phyloP scores from a whole-genome alignment of 2,797 vertebrate genomes.

The Lemur catta region DNA sequence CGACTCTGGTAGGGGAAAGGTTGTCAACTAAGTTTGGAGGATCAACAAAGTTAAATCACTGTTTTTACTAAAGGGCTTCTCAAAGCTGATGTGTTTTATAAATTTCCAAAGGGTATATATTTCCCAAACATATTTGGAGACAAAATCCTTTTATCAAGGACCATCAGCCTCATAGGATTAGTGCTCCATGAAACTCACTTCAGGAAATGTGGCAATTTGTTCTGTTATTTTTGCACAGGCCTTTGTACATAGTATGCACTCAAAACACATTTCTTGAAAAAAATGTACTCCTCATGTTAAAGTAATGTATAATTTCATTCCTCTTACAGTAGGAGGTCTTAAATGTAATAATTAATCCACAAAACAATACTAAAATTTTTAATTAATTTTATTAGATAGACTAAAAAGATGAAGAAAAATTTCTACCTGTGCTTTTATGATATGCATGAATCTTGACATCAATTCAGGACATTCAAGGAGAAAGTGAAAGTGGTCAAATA shows the following conservation, averaged over 20 bases:
- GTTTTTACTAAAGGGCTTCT: conserved; percentile 12
- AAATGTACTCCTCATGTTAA: conserved; percentile 16
- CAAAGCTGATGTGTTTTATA: not conserved
- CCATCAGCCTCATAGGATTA: not conserved
- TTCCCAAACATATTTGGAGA: not conserved
- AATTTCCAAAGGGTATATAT: not conserved
- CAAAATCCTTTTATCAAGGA: conserved; percentile 35
- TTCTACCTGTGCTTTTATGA: conserved; percentile 98
- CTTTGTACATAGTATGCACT: not conserved
- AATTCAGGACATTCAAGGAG: conserved; percentile 98
- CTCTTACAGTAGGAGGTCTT: not conserved
- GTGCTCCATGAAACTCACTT: not conserved
- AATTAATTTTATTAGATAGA: conserved; percentile 14
- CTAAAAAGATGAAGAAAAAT: conserved; percentile 50
- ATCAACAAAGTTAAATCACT: conserved; percentile 21
- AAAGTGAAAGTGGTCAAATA: conserved; percentile 99
- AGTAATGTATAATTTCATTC: not conserved
- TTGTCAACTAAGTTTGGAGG: conserved; percentile 15
- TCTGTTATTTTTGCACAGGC: not conserved
- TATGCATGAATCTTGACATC: conserved; percentile 99
- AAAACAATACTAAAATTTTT: conserved; percentile 18
- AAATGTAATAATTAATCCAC: not conserved
- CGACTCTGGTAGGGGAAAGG: not conserved
- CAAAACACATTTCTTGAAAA: conserved; percentile 12
- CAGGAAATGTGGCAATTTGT: not conserved